Evolutionary conservation across 2,888 invertebrate species (phyloP), one percentile per base, ranked within the genome.

Genomic region (Philaethria dido): DNA sequence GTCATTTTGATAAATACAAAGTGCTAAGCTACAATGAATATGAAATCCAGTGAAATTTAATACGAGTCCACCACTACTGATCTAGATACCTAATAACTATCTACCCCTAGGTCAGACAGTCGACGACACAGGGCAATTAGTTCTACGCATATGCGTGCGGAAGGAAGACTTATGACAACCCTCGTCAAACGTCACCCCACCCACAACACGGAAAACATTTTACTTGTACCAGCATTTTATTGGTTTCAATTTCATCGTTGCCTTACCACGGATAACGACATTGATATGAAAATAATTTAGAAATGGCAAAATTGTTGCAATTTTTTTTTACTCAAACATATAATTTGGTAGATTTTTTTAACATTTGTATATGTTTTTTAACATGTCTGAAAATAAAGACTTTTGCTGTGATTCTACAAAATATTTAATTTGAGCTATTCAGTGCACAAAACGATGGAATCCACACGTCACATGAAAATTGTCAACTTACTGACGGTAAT

Each of bases 101-200:
- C 9, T 29, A 47, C 45, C 60, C 45, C 59, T 60, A 59, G 60
- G 29, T 47, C 60, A 60, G 33, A 50, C 57, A 22, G 42, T 50
- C 36, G 47, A 55, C 47, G 55, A 55, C 64, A 59, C n/a, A 20
- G 5, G 44, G 60, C 65, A 65, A 65, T 65, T 65, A 65, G 65
- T 25, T 16, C 6, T 64, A 61, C 64, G 69, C 57, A 61, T 68
- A 62, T 67, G 67, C 48, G 69, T 57, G 64, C 45, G 59, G 48
- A 64, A 81, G 81, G 89, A 90, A 90, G 90, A 87, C 90, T 89
- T 91, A 92, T 92, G 92, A 92, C 88, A 86, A 91, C 90, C 91
- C 89, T 87, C 83, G 87, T 91, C 91, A 89, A 80, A 78, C 73
- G 73, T 84, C 86, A 81, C 80, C 74, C 73, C 77, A 74, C 64